Conservation (phyloP, 2,113 vertebrate species). For the Actenoides hombroni region DNA sequence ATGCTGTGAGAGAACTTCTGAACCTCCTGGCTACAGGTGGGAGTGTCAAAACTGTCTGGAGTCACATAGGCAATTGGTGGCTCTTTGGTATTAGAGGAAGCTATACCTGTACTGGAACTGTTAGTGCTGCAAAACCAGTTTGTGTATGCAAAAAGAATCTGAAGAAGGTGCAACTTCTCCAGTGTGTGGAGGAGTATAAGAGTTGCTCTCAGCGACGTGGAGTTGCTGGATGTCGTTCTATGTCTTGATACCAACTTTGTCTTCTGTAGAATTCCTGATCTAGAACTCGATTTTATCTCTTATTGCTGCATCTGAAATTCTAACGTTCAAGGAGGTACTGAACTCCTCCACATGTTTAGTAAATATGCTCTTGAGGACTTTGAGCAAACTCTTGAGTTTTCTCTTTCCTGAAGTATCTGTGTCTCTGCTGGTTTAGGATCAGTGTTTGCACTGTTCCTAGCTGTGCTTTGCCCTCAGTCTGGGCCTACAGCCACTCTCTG, state of each 20-base stretch:
- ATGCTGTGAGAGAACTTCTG: not conserved
- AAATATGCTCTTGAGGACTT: not conserved
- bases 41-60: not conserved
- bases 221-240: not conserved
- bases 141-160: not conserved
- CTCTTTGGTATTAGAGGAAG: not conserved
- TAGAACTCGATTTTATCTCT: not conserved
- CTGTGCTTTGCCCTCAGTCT: not conserved
- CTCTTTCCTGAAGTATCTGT: not conserved
- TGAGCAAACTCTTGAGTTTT: not conserved
- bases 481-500: not conserved
- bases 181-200: not conserved
- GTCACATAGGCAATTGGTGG: not conserved
- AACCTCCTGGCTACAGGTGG: not conserved
- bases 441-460: not conserved
- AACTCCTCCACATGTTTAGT: not conserved
- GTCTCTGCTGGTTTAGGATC: not conserved
- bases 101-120: not conserved
- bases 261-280: not conserved
- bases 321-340: not conserved
- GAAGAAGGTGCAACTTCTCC: not conserved
- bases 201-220: accelerated
- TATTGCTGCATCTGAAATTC: not conserved
- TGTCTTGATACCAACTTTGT: not conserved
- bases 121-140: not conserved